Conservation (phyloP, 2,113 vertebrate genomes). For the Odobenus rosmarus region DNA sequence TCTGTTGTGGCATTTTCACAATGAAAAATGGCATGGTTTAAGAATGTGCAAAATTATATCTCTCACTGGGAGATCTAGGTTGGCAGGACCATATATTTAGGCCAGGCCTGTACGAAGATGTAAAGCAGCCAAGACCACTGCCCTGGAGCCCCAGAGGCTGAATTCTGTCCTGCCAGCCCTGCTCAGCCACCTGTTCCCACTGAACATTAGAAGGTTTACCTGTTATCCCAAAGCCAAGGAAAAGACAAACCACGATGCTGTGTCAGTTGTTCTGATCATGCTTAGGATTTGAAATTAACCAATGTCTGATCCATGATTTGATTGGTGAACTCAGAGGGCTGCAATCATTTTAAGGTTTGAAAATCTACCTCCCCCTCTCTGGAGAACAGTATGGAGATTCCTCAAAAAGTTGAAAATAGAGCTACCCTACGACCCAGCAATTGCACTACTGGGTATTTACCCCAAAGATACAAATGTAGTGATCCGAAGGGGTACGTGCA, state of each 20-base stretch:
- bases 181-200: background rate
- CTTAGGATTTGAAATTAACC: background rate
- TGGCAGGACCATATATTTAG: background rate
- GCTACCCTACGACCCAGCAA: too few species aligned
- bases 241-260: background rate
- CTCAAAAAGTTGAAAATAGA: too few species aligned
- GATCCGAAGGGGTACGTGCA: too few species aligned
- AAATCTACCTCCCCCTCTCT: background rate
- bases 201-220: background rate
- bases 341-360: background rate
- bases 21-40: background rate
- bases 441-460: too few species aligned
- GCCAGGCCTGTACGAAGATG: background rate
- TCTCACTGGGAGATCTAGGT: background rate
- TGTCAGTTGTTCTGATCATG: background rate
- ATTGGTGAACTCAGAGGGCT: background rate
- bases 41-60: background rate
- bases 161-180: background rate
- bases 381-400: too few species aligned
- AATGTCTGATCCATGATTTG: background rate
- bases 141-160: background rate
- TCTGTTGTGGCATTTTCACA: slow-evolving; percentile 17
- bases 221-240: background rate
- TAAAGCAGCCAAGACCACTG: background rate
- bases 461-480: too few species aligned